These are phyloP conservation scores for Bembecia ichneumoniformis DNA, from an alignment of 2,888 invertebrate species.

Conservation along the genomic window DNA sequence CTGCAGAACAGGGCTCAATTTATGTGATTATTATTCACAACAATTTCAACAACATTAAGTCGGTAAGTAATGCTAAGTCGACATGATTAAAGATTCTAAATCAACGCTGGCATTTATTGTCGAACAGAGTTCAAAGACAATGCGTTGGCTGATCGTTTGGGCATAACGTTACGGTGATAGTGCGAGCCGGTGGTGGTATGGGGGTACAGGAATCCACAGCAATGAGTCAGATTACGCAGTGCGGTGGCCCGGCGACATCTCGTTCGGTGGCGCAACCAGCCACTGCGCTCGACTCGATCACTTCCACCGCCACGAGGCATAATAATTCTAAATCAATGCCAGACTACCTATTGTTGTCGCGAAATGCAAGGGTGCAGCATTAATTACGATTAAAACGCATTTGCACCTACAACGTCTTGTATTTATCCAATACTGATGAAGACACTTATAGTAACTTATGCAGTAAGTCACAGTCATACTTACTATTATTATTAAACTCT, in stretches of 20 bases:
- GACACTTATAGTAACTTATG: no score
- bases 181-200: slow-evolving; percentile 31
- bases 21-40: background rate
- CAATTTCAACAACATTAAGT: background rate
- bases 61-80: background rate
- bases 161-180: slow-evolving; percentile 53
- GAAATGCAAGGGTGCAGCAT: slow-evolving; percentile 9
- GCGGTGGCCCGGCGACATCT: slow-evolving; percentile 28
- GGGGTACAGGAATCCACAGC: slow-evolving; percentile 52
- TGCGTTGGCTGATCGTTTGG: slow-evolving; percentile 67
- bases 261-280: slow-evolving; percentile 19
- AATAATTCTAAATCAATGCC: slow-evolving; percentile 12
- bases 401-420: no score
- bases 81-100: slow-evolving; percentile 22
- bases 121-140: slow-evolving; percentile 63
- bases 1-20: background rate
- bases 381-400: background rate
- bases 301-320: slow-evolving; percentile 8
- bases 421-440: no score
- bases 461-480: no score
- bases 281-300: background rate
- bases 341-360: slow-evolving; percentile 20
- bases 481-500: no score
- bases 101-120: slow-evolving; percentile 54
- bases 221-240: slow-evolving; percentile 45